Base-by-base conservation (phyloP, 2,888 invertebrate genomes). In the Congeria kusceri region DNA sequence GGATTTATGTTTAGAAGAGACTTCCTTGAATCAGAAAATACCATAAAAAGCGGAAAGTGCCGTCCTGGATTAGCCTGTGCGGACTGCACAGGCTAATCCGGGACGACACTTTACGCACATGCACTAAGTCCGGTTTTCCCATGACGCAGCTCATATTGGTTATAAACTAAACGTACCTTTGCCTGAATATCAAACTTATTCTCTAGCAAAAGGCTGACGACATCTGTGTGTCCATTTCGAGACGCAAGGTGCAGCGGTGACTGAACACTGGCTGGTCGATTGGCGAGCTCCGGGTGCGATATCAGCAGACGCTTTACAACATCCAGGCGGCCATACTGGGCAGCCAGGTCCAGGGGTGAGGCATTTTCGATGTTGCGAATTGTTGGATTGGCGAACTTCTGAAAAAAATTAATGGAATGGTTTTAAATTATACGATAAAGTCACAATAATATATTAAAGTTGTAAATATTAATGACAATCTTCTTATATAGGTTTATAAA, bases 171-270 rank as follows among this genome's bases (percentile, higher is more conserved):
- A 68, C 86, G 73, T 82, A 94, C 94, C 90, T 87, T 84, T 15
- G 90, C 89, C 94, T 98, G 98, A 5, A 98, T 97, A 92, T 97
- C 96, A 89, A 98, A 96, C 0, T 98, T 98, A 23, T 97, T 96
- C 15, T 96, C 95, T 64, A 98, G 95, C 2, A 98, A 94, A 0
- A 96, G 95, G 89, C 96, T 96, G 44, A 98, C 98, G 49, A 98
- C 97, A 68, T 90, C 87, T 20, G 79, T 76, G 81, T 94, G 94
- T 7, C 98, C 99, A 94, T 98, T 97, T 86, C 97, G 96, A 92
- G 97, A 97, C 79, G 98, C 98, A 84, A 98, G 95, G 93, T 98
- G 98, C n/a, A 99, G 95, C 0, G 98, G 97, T 13, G 98, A 96
- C 91, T 97, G 96, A 77, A 96, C 95, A 92, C 96, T 96, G 65